Evolutionary conservation across 2,888 invertebrate genomes (phyloP), one percentile per base, ranked within the genome.

Genomic region (Ormia ochracea): DNA sequence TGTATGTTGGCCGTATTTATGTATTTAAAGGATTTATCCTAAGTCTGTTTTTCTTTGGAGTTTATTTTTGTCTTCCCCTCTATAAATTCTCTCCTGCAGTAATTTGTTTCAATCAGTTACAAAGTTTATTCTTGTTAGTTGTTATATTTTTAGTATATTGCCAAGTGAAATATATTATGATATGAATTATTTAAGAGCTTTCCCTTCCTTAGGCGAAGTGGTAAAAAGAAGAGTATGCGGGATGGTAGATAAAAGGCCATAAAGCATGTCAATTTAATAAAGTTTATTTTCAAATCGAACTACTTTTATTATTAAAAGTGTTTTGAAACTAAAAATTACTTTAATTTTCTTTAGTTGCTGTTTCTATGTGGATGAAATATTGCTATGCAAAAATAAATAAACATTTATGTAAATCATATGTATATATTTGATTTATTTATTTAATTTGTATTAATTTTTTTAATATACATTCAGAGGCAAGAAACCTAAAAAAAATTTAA

Each of bases 81-180:
- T n/a, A 17, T 12, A 19, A 1, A 21, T n/a, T 36, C 28, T 45
- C 26, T 65, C 7, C n/a, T 23, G 17, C n/a, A 63, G 43, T 43
- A 74, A 78, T 78, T 69, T 74, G 43, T 74, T 78, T 78, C 52
- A 69, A 69, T 74, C 68, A 74, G 41, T 63, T 58, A 12, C 56
- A 69, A 63, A 74, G 36, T 69, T 73, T 70, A 26, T 63, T 69
- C n/a, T 23, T 48, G 54, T 36, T 48, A 65, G 38, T 36, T 58
- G 31, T 28, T 50, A 48, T 14, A 28, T 43, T 14, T 59, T n/a
- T 41, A 19, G 10, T 41, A 43, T 36, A 48, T n/a, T 36, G 19
- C 17, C 10, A 17, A 26, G 9, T 17, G 58, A 38, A 36, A 48
- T 28, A 69, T 48, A 26, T 45, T 19, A 28, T 5, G 33, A 17